Evolutionary conservation across 2,888 invertebrate species (phyloP).

Genomic region (Troilus luridus): DNA sequence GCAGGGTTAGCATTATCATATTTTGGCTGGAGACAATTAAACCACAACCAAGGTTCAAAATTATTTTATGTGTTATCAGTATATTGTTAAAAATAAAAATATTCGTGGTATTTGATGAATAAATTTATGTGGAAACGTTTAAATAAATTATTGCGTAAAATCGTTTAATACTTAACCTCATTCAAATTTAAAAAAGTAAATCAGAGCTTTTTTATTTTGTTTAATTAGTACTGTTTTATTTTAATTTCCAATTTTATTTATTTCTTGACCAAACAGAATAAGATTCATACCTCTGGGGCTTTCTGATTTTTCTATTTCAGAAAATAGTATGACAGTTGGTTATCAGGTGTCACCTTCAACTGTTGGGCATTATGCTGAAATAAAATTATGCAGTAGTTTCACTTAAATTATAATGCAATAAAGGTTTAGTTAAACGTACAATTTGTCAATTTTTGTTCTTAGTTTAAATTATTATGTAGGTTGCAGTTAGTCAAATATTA

Average conservation of each 20-base stretch:
- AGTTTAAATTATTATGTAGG: not conserved
- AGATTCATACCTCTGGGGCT: not conserved
- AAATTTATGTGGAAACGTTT: not conserved
- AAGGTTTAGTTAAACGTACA: not conserved
- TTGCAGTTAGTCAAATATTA: not conserved
- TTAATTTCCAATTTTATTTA: not conserved
- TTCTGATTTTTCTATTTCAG: not conserved
- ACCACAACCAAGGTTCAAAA: constrained; percentile 77
- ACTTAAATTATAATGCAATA: not conserved
- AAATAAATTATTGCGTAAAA: constrained; percentile 9
- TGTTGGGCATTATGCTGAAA: constrained; percentile 19
- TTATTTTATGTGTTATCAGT: constrained; percentile 15
- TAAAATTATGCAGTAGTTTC: not conserved
- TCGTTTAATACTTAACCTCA: not conserved
- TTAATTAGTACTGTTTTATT: not conserved
- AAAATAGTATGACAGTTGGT: not conserved
- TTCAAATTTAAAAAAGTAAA: not conserved
- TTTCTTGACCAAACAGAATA: not conserved
- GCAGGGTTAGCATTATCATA: constrained; percentile 75
- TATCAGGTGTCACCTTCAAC: constrained; percentile 31
- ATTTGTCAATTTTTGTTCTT: not conserved
- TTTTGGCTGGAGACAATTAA: constrained; percentile 78
- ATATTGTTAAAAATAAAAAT: not conserved
- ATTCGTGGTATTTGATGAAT: not conserved
- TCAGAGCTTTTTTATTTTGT: not conserved